Evolutionary conservation across 2,888 invertebrate species (phyloP), one percentile per base, ranked within the genome.

Genomic region (Lasioglossum pauxillum): DNA sequence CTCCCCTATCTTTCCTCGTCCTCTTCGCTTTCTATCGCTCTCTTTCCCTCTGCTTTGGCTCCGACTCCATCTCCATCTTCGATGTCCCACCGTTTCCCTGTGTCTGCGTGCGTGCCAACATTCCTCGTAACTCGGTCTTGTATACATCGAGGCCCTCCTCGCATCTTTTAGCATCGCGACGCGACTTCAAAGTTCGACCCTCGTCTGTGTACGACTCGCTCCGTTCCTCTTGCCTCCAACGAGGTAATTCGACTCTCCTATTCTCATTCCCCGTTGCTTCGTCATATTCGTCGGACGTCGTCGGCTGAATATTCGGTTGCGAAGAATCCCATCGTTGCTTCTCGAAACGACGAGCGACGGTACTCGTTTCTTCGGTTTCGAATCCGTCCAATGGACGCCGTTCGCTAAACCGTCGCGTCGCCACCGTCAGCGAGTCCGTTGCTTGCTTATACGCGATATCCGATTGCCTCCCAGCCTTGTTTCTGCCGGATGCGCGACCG

Each of bases 381-480:
- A 31, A 64, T 64, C 64, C 64, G 31, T 49, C 10, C 71, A 60
- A 74, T 46, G 78, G 14, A 27, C 23, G 46, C 35, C 44, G 49
- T 60, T 75, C 75, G 73, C 46, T 44, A 75, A 69, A 84, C 23
- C 67, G 85, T 84, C 64, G 86, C 67, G 85, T 84, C 64, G 86
- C 57, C 53, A 27, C 75, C 89, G 89, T 91, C 91, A 90, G 91
- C 89, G 75, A 80, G 80, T 88, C 35, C 89, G 90, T 89, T 84
- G 86, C 90, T 91, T 89, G 88, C 88, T 87, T 85, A 78, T 86
- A 85, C 49, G 35, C 80, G 80, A 90, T 90, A 91, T 90, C 90
- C 91, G 76, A 91, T 91, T 88, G 89, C 91, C 91, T 91, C 90
- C 85, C 91, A 91, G 91, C 88, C 84, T 57, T 84, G 75, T 90